A percentile compares a stretch with the other conserved stretches of the same genome.
phyloP scores from a whole-genome alignment of 2,888 invertebrate genomes.

The Gibbula magus region DNA sequence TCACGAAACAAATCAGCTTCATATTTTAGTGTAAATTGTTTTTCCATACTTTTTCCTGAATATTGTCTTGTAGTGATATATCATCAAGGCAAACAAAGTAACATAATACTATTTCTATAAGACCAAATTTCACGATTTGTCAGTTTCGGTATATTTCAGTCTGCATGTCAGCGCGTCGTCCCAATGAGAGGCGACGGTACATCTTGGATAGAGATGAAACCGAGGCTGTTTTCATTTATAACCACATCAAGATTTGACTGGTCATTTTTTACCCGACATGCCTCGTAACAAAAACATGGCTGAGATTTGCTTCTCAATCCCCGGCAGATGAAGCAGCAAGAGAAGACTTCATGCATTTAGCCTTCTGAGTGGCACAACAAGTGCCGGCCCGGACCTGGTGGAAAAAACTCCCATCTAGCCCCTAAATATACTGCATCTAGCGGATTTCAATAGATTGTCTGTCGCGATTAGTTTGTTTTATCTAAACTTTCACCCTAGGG shows the following conservation, averaged over 20 bases:
- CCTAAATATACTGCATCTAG: background rate
- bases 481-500: conserved; percentile 11
- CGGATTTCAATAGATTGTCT: conserved; percentile 11
- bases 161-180: background rate
- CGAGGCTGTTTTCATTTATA: conserved; percentile 10
- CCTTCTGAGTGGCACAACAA: background rate
- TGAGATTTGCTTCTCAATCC: background rate
- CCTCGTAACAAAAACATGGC: background rate
- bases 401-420: background rate
- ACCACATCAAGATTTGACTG: conserved; percentile 5
- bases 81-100: too few species aligned
- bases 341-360: background rate
- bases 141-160: background rate
- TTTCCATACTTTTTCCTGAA: too few species aligned
- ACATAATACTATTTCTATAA: background rate
- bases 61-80: too few species aligned
- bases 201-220: background rate
- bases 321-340: background rate
- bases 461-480: conserved; percentile 4
- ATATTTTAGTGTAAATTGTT: too few species aligned
- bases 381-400: background rate
- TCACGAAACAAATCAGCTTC: too few species aligned
- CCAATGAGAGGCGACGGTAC: background rate
- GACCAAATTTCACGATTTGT: conserved; percentile 5
- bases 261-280: conserved; percentile 11